Conservation (phyloP, 2,797 vertebrate species). For the Nyctalus aviator region DNA sequence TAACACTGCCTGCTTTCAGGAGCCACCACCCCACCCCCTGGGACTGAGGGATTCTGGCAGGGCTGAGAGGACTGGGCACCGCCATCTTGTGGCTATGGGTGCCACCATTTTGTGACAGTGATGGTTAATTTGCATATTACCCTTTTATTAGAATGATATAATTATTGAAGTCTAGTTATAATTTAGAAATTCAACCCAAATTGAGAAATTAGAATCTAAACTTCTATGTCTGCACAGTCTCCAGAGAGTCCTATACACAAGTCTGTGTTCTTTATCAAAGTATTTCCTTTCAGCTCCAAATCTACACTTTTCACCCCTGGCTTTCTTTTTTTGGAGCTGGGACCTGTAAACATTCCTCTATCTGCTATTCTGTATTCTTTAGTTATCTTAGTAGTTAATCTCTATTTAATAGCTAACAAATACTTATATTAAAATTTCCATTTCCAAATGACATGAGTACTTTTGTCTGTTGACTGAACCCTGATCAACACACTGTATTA, state of each 20-base stretch:
- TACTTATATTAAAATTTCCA: not conserved
- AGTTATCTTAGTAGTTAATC: not conserved
- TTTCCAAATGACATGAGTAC: not conserved
- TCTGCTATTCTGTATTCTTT: not conserved
- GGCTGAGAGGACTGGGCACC: too few species aligned
- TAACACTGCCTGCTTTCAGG: too few species aligned
- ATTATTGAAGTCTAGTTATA: not conserved
- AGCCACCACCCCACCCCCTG: too few species aligned
- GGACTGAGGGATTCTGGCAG: too few species aligned
- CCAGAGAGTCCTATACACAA: not conserved
- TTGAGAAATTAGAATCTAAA: not conserved
- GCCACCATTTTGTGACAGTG: too few species aligned
- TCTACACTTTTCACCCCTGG: not conserved
- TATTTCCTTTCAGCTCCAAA: not conserved
- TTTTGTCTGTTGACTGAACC: not conserved
- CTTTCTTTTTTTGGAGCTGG: not conserved
- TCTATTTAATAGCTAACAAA: not conserved
- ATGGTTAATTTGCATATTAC: too few species aligned
- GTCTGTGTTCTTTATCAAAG: not conserved
- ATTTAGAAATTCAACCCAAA: not conserved
- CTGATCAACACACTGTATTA: not conserved
- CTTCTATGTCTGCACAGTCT: not conserved
- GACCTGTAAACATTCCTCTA: not conserved
- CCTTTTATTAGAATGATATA: not conserved
- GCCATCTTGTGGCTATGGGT: too few species aligned